Percentiles rank a stretch among this genome's conserved stretches.
phyloP scores from a whole-genome alignment of 2,113 vertebrate genomes.

The Mustela lutreola region DNA sequence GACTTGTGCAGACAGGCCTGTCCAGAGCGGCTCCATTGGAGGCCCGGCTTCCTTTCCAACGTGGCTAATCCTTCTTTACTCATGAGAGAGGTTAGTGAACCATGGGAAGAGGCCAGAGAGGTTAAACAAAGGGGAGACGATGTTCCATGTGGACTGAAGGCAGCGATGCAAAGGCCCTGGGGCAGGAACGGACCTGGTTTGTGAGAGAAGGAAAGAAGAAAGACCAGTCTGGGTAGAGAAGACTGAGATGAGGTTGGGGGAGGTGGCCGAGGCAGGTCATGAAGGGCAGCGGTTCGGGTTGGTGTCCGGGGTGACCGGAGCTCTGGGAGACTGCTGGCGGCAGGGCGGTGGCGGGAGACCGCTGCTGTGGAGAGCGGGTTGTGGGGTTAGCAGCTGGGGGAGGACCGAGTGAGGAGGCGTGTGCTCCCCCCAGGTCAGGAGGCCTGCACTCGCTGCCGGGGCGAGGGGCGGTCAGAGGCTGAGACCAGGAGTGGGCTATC shows the following conservation, averaged over 20 bases:
- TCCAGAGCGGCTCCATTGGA: not conserved
- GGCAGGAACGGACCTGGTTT: not conserved
- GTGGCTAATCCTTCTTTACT: not conserved
- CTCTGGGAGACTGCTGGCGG: not conserved
- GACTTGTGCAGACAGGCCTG: not conserved
- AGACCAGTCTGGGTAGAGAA: not conserved
- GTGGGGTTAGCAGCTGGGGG: not conserved
- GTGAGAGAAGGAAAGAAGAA: not conserved
- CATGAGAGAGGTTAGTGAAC: not conserved
- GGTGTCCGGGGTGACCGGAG: not conserved
- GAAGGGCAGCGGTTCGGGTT: too few species aligned
- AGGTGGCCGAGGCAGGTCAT: not conserved
- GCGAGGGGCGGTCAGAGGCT: not conserved
- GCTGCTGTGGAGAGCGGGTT: not conserved
- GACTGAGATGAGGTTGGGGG: not conserved
- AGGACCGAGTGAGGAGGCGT: not conserved
- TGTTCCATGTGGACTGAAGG: not conserved
- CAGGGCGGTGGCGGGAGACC: not conserved
- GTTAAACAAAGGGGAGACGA: not conserved
- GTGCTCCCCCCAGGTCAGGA: not conserved
- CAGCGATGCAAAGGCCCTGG: not conserved
- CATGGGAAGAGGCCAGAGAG: not conserved
- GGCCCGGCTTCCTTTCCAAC: not conserved
- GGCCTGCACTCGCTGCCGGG: not conserved
- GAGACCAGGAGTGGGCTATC: not conserved